Percentiles rank a stretch among this genome's conserved stretches.
These are phyloP conservation scores for Scaptomyza cyrtandrae DNA, from an alignment of 2,888 invertebrate genomes.

Conservation along the genomic window DNA sequence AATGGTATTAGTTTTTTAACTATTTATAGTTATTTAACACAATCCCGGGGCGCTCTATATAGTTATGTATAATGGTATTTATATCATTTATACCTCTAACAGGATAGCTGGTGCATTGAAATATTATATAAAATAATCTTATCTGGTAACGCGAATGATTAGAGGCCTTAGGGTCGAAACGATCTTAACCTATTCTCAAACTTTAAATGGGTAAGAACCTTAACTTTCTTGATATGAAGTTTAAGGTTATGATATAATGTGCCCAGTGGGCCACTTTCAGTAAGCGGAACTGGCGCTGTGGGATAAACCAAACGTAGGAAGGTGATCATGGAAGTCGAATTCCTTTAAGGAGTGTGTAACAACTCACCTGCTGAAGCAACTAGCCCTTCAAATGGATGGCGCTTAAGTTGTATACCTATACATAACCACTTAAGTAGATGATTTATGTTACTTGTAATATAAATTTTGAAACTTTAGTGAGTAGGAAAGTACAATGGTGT, in stretches of 20 bases:
- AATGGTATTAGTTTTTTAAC: too few relatives aligned
- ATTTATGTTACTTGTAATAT: conserved; percentile 76
- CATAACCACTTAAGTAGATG: conserved; percentile 84
- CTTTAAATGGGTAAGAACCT: conserved; percentile 90
- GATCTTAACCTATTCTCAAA: conserved; percentile 86
- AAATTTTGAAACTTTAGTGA: conserved; percentile 86
- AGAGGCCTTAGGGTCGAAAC: conserved; percentile 88
- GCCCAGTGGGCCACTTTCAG: conserved; percentile 84
- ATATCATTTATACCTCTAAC: too few relatives aligned
- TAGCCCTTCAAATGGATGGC: conserved; percentile 89
- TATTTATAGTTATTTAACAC: too few relatives aligned
- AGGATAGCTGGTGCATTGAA: conserved; percentile 66
- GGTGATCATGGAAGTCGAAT: conserved; percentile 91
- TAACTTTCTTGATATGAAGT: conserved; percentile 87
- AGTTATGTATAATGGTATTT: too few relatives aligned
- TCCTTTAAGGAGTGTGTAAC: conserved; percentile 87
- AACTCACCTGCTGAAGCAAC: conserved; percentile 87
- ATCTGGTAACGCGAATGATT: conserved; percentile 92
- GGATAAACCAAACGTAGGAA: conserved; percentile 52
- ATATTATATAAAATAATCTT: conserved; percentile 85
- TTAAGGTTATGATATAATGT: conserved; percentile 86
- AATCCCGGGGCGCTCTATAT: too few relatives aligned
- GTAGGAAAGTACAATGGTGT: conserved; percentile 86
- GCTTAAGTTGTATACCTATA: conserved; percentile 85
- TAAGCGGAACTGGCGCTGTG: conserved; percentile 86